Base-by-base conservation (phyloP, 2,797 vertebrate genomes). In the Sebastolobus alascanus region DNA sequence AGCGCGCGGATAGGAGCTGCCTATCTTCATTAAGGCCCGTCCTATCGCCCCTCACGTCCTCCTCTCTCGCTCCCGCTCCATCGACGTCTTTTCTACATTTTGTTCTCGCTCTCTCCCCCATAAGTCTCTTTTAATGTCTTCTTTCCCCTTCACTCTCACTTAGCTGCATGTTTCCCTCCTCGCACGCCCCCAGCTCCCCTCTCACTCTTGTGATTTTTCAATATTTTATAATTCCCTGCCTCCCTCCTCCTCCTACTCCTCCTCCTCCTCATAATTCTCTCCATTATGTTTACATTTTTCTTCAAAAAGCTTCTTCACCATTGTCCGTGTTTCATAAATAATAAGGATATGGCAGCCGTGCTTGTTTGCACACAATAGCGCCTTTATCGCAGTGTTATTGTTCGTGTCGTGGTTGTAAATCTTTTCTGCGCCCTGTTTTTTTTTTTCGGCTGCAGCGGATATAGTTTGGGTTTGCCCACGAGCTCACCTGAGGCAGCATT, bases 21-120 rank as follows among this genome's bases (percentile, higher is more conserved):
- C 93, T 78, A 13, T 96, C 94, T 95, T 93, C 91, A 95, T 95
- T 95, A 95, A 52, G 35, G 64, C 76, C 71, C 67, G 43, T 88
- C 79, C 75, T 73, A 82, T 87, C 82, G 75, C 86, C 69, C 80
- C 80, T 67, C 72, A 20, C 80, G 84, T 84, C 69, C 59, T 78
- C 60, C 43, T 59, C 73, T 56, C 77, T 67, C 37, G 6, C 75
- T 77, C 67, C 65, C 4, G 11, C 77, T 87, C 68, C 61, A 55
- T 82, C 79, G 73, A 77, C 27, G 59, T 84, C 79, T 78, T 54
- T 80, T 77, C 81, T 29, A 59, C 76, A 85, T 88, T 87, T 82
- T 66, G 68, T 77, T 75, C 75, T 83, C 73, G 14, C 65, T 73
- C 75, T 82, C 25, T 46, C 16, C 52, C 65, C 75, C 86, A 79